Conservation (phyloP, 2,888 invertebrate species). For the Pinctada fucata region DNA sequence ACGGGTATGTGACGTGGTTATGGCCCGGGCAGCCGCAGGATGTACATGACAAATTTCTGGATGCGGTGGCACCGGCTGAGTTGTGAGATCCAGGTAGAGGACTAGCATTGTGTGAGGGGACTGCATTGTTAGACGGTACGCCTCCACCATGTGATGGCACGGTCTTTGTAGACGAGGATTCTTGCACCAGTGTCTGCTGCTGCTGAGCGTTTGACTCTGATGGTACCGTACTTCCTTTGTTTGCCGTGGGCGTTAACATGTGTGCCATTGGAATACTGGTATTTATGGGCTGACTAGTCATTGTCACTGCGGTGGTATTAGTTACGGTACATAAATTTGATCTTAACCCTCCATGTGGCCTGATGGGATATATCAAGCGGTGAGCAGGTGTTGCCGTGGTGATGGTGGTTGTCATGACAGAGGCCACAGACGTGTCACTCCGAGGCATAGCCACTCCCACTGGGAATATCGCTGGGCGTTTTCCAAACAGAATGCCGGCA, state of each 20-base stretch:
- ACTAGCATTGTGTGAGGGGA: slow-evolving; percentile 28
- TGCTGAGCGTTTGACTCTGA: slow-evolving; percentile 7
- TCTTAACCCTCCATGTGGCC: slow-evolving; percentile 18
- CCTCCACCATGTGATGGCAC: slow-evolving; percentile 16
- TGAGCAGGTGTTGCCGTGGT: slow-evolving; percentile 26
- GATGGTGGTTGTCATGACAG: slow-evolving; percentile 35
- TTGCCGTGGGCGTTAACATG: slow-evolving; percentile 4
- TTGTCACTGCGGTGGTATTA: slow-evolving; percentile 16
- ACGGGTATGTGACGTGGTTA: slow-evolving; percentile 35
- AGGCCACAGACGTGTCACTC: slow-evolving; percentile 28
- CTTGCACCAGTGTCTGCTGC: slow-evolving; percentile 6
- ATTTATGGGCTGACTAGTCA: slow-evolving; percentile 3
- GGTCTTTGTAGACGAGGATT: slow-evolving; percentile 9
- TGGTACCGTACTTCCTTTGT: neutral
- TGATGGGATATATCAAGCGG: slow-evolving; percentile 16
- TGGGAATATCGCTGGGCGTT: slow-evolving; percentile 38
- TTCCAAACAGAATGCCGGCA: slow-evolving; percentile 28
- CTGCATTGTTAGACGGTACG: slow-evolving; percentile 17
- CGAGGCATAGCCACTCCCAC: slow-evolving; percentile 39
- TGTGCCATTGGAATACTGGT: slow-evolving; percentile 6
- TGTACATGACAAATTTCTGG: slow-evolving; percentile 41
- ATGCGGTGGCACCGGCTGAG: slow-evolving; percentile 38
- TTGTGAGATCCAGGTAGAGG: slow-evolving; percentile 33
- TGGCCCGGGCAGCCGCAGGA: slow-evolving; percentile 58
- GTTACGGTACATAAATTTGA: slow-evolving; percentile 35